Conservation (phyloP, 2,888 invertebrate genomes). For the Himalopsyche tibetana region DNA sequence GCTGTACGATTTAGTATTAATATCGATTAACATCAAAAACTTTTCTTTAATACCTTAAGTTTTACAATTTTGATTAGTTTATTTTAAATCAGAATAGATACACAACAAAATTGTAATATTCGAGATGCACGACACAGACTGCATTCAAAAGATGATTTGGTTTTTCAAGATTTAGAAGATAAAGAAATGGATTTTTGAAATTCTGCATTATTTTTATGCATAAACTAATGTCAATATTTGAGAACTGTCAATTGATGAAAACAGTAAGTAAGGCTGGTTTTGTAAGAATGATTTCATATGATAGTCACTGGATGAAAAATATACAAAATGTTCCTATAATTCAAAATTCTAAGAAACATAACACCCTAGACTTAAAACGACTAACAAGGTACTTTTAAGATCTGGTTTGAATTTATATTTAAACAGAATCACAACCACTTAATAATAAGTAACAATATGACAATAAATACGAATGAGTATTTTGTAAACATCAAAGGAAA, state of each 20-base stretch:
- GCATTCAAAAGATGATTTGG: too few species aligned
- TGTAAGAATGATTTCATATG: conserved; percentile 7
- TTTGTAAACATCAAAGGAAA: conserved; percentile 48
- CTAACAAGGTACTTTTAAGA: conserved; percentile 61
- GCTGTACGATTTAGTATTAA: conserved; percentile 19
- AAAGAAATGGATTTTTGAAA: too few species aligned
- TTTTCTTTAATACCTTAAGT: neutral
- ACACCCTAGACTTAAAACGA: conserved; percentile 44
- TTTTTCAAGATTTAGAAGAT: too few species aligned
- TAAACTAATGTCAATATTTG: neutral
- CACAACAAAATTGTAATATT: too few species aligned
- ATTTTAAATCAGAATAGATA: neutral
- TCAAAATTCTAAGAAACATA: conserved; percentile 10
- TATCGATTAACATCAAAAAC: conserved; percentile 3
- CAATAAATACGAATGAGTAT: conserved; percentile 61
- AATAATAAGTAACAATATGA: conserved; percentile 61
- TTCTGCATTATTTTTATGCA: neutral
- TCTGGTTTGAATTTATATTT: conserved; percentile 58
- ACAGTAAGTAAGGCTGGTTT: neutral
- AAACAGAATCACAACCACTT: conserved; percentile 64
- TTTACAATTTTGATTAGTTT: neutral
- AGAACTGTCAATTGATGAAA: neutral
- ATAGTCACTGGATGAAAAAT: neutral
- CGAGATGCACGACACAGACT: too few species aligned
- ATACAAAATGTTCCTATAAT: neutral